Conservation (phyloP, 37 sponge, comb jelly and placozoan species). For the Oopsacas minuta region DNA sequence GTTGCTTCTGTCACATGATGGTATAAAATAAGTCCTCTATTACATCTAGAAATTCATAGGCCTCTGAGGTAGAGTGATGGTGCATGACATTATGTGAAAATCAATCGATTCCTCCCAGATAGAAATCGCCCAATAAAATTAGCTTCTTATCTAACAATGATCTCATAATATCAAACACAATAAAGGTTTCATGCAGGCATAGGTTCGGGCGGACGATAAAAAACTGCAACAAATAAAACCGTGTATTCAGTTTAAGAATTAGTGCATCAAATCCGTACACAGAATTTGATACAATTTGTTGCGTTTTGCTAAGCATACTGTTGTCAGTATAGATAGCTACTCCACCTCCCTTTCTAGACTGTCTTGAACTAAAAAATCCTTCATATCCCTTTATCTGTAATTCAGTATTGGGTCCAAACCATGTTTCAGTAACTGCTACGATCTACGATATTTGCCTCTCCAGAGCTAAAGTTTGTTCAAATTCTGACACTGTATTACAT, state of each 20-base stretch:
- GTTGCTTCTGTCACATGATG: background rate
- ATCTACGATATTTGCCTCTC: background rate
- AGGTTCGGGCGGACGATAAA: background rate
- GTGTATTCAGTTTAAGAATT: background rate
- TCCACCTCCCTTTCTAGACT: background rate
- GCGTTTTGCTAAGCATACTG: background rate
- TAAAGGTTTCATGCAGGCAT: background rate
- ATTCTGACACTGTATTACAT: background rate
- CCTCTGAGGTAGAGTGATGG: background rate
- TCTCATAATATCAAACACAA: background rate
- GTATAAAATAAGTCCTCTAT: conserved; percentile 6
- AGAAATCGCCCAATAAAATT: background rate
- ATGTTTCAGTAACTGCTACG: background rate
- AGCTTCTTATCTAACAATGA: background rate
- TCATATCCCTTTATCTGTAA: background rate
- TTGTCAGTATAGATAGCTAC: background rate
- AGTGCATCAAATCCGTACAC: background rate
- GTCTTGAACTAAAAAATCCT: background rate
- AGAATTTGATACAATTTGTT: background rate
- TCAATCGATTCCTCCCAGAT: background rate
- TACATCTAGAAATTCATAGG: background rate
- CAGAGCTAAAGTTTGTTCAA: background rate
- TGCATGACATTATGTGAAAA: background rate
- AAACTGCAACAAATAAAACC: background rate
- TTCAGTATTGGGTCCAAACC: background rate